phyloP scores from a whole-genome alignment of 30 jellyfish, hydroid and myxozoan genomes.

The Cassiopea xamachana region DNA sequence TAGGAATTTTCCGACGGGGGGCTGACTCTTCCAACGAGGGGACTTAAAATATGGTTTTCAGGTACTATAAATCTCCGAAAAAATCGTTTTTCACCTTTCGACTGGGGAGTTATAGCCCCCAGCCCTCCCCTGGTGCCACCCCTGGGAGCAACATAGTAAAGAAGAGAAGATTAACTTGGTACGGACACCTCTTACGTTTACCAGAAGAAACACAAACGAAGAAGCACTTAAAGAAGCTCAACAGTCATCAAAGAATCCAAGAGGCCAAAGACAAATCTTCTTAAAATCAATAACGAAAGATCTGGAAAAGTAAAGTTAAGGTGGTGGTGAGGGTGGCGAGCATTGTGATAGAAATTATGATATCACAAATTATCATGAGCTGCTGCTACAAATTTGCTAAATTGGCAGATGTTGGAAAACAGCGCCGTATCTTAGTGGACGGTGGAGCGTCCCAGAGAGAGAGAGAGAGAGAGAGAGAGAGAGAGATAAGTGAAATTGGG shows the following conservation, averaged over 20 bases:
- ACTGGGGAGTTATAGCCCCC: no score
- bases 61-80: no score
- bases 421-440: no score
- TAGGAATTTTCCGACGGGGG: no score
- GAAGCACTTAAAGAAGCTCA: neutral
- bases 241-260: neutral
- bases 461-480: no score
- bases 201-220: neutral
- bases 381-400: neutral
- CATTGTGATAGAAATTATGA: neutral
- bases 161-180: neutral
- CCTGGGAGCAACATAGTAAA: neutral
- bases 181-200: neutral
- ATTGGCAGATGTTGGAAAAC: neutral
- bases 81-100: no score
- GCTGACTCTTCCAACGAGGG: no score
- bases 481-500: no score
- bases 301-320: neutral
- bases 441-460: no score
- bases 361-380: neutral
- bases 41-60: no score
- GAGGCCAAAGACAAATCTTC: neutral
- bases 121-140: no score
- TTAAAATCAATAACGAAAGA: no score
- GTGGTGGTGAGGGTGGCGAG: neutral